These are phyloP conservation scores for Triplophysa tibetana DNA, from an alignment of 2,113 vertebrate species.

Conservation along the genomic window DNA sequence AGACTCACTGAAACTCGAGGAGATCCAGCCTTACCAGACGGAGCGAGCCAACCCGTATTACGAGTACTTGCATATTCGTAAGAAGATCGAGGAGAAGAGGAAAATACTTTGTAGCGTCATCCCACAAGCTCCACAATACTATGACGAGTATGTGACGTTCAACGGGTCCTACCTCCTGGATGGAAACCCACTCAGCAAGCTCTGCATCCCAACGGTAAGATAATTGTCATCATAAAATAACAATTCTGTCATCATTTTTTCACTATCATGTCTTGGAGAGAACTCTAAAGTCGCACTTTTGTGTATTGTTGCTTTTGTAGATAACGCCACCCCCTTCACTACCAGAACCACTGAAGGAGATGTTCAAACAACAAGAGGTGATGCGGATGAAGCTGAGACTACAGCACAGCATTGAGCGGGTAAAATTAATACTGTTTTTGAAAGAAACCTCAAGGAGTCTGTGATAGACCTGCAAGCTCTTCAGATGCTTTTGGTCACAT, in stretches of 20 bases:
- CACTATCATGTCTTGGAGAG: neutral
- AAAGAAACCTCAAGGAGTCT: neutral
- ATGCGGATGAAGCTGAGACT: conserved; percentile 96
- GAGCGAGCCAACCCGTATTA: conserved; percentile 98
- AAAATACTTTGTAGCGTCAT: conserved; percentile 94
- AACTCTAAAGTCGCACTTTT: neutral
- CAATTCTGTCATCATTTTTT: too few species aligned
- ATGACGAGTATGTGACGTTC: conserved; percentile 97
- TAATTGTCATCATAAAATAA: neutral
- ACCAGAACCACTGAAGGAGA: conserved; percentile 93
- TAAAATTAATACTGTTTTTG: conserved; percentile 57
- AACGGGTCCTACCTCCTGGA: conserved; percentile 96
- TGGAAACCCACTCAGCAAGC: conserved; percentile 97
- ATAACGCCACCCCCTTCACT: conserved; percentile 96
- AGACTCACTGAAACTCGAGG: conserved; percentile 94
- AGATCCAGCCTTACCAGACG: conserved; percentile 95
- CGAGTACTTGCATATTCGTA: conserved; percentile 95
- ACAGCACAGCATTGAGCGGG: conserved; percentile 98
- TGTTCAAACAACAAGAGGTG: conserved; percentile 97
- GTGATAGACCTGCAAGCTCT: too few species aligned
- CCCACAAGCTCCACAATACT: conserved; percentile 97
- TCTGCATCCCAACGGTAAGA: conserved; percentile 97
- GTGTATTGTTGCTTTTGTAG: conserved; percentile 66
- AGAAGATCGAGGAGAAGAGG: conserved; percentile 96
- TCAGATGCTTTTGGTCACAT: neutral